Conservation (phyloP, 1,140 invertebrate genomes). For the Drosophila bipectinata region DNA sequence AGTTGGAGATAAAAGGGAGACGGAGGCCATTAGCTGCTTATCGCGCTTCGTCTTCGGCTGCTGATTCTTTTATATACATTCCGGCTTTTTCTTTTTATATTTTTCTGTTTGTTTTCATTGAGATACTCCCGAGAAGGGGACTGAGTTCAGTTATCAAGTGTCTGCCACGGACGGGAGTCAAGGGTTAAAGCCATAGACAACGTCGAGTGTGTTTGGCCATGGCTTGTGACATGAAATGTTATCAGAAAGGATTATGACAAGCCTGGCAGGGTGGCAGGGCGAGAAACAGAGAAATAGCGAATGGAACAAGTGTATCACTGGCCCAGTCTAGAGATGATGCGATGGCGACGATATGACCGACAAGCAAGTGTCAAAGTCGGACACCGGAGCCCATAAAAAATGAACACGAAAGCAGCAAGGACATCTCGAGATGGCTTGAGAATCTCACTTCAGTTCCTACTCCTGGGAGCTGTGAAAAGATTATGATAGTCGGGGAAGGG, state of each 20-base stretch:
- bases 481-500: neutral
- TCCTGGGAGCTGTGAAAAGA: neutral
- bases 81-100: constrained; percentile 5
- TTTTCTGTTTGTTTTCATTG: constrained; percentile 43
- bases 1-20: constrained; percentile 28
- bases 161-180: constrained; percentile 50
- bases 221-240: constrained; percentile 79
- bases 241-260: constrained; percentile 81
- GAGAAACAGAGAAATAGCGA: neutral
- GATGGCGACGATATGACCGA: constrained; percentile 24
- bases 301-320: constrained; percentile 60
- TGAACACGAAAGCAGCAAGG: constrained; percentile 49
- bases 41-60: constrained; percentile 57
- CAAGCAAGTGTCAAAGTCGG: constrained; percentile 42
- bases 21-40: constrained; percentile 71
- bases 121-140: constrained; percentile 32
- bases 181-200: constrained; percentile 78
- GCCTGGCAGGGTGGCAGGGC: constrained; percentile 18
- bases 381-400: constrained; percentile 49
- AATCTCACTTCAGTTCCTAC: constrained; percentile 34
- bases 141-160: constrained; percentile 76
- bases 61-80: constrained; percentile 41
- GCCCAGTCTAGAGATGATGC: constrained; percentile 54
- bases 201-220: constrained; percentile 75
- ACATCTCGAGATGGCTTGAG: constrained; percentile 23